phyloP scores from a whole-genome alignment of 2,113 vertebrate genomes.

The Archilochus colubris region DNA sequence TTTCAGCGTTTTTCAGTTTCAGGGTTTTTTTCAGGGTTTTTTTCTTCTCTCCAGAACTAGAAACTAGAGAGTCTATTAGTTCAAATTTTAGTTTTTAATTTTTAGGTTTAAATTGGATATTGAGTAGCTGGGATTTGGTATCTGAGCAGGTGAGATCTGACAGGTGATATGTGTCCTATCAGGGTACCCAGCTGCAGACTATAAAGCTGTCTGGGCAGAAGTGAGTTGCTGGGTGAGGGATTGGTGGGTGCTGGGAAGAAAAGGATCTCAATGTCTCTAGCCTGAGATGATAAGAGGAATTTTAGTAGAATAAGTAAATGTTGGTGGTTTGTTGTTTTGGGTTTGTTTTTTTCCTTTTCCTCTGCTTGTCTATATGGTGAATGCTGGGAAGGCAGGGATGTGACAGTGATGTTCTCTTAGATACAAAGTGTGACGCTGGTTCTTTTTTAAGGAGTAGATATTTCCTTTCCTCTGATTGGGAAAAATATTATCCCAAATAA shows the following conservation, averaged over 20 bases:
- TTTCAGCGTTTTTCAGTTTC: background rate
- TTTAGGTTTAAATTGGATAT: background rate
- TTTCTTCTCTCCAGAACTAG: background rate
- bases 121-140: background rate
- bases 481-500: background rate
- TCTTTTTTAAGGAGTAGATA: background rate
- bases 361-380: background rate
- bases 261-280: rapidly evolving
- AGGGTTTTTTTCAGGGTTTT: background rate
- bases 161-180: background rate
- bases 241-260: background rate
- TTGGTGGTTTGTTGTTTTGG: no score
- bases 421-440: background rate
- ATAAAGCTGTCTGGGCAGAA: background rate
- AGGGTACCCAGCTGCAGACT: background rate
- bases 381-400: background rate
- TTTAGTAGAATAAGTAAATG: background rate
- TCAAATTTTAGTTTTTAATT: background rate
- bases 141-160: background rate
- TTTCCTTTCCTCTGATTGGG: background rate
- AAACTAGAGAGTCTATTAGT: background rate
- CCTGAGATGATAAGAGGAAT: background rate
- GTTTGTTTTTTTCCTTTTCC: background rate
- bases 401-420: background rate
- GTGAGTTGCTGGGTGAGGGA: background rate